Percentiles rank a stretch among this genome's conserved stretches.
Conservation (phyloP, 2,888 invertebrate genomes). For the Cosmia pyralina region DNA sequence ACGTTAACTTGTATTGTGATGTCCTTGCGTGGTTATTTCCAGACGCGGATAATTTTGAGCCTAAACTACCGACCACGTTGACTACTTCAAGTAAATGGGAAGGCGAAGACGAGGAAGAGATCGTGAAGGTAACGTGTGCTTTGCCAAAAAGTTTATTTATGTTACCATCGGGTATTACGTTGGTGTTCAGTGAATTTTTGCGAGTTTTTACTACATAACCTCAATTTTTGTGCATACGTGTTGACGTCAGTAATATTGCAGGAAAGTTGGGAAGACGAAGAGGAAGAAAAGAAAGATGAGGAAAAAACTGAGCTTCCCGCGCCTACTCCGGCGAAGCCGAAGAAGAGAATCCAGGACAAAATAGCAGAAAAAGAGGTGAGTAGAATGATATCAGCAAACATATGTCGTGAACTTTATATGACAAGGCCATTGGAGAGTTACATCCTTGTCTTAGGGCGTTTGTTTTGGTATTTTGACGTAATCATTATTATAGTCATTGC, state of each 20-base stretch:
- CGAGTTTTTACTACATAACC: conserved; percentile 78
- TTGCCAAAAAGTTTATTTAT: conserved; percentile 79
- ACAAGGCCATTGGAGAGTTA: conserved; percentile 49
- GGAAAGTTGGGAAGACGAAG: conserved; percentile 99
- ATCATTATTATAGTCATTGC: background rate
- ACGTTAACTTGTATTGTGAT: conserved; percentile 65
- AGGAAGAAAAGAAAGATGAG: conserved; percentile 95
- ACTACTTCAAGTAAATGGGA: conserved; percentile 94
- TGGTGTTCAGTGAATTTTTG: conserved; percentile 52
- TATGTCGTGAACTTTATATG: conserved; percentile 49
- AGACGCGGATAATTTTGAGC: conserved; percentile 94
- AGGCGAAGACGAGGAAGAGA: conserved; percentile 96
- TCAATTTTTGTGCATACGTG: conserved; percentile 83
- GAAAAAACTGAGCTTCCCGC: conserved; percentile 91
- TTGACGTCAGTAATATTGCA: conserved; percentile 88
- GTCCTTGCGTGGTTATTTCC: conserved; percentile 82
- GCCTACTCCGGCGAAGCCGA: conserved; percentile 91
- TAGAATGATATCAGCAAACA: conserved; percentile 49
- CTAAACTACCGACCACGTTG: conserved; percentile 91
- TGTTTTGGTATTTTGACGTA: conserved; percentile 15
- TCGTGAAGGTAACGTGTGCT: conserved; percentile 92
- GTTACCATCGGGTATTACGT: conserved; percentile 44
- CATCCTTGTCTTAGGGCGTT: conserved; percentile 34
- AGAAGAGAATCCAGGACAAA: conserved; percentile 94
- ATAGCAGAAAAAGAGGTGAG: conserved; percentile 96